Conservation (phyloP, 2,113 vertebrate species). For the Silurus asotus region DNA sequence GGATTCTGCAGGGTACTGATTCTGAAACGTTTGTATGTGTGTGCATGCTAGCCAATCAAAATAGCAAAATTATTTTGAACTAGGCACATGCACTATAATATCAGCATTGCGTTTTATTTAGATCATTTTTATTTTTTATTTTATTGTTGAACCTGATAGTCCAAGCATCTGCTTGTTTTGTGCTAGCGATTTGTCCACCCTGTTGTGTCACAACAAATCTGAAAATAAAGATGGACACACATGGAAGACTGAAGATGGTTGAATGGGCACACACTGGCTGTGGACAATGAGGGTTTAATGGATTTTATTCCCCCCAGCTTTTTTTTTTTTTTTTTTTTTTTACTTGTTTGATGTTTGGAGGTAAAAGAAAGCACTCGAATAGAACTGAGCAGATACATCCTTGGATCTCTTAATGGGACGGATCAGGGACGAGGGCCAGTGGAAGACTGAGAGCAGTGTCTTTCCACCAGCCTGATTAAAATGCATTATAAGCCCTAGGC, state of each 20-base stretch:
- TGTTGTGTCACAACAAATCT: background rate
- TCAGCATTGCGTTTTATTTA: background rate
- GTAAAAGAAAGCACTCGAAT: background rate
- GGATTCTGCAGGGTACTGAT: background rate
- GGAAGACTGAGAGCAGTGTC: conserved; percentile 49
- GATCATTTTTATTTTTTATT: background rate
- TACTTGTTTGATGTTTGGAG: conserved; percentile 14
- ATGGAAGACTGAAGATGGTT: background rate
- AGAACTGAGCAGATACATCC: conserved; percentile 35
- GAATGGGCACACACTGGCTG: background rate
- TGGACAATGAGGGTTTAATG: conserved; percentile 1
- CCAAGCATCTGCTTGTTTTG: background rate
- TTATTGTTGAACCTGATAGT: background rate
- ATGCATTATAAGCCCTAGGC: conserved; percentile 62
- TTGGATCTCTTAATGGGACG: conserved; percentile 33
- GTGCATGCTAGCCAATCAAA: background rate
- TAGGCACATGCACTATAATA: background rate
- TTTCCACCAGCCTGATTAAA: conserved; percentile 69
- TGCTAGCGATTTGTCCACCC: background rate
- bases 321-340: conserved; percentile 1
- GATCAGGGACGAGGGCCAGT: conserved; percentile 29
- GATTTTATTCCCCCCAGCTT: background rate
- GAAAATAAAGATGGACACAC: background rate
- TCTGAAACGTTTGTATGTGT: background rate
- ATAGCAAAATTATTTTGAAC: background rate